Base-by-base conservation (phyloP, 2,888 invertebrate species). In the Sericinus montela region DNA sequence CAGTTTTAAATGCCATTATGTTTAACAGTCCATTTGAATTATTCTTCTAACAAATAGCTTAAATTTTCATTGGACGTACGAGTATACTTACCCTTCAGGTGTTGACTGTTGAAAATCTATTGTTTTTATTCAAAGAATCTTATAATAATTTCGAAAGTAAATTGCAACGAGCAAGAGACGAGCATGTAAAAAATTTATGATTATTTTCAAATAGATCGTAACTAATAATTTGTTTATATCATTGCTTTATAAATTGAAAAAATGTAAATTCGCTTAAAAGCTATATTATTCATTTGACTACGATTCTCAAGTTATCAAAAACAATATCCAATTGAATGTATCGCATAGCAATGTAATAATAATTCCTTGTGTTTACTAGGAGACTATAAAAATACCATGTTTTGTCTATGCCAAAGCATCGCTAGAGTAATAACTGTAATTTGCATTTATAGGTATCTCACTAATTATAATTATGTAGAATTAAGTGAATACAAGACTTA, bases 351-450 rank as follows among this genome's bases (percentile, higher is more conserved):
- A 57, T 55, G 38, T 63, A 60, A 62, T 63, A 60, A 62, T 53
- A 57, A 55, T 56, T 58, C 52, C 39, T 59, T 58, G 51, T 48
- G 54, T 55, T 52, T 50, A 52, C 35, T 55, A 57, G 54, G 34
- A 41, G 40, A 37, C 37, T 41, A 67, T 62, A 62, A 62, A 74
- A 73, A 72, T 83, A 86, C 85, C 84, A 84, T 84, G 87, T 86
- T 89, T 86, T 87, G 85, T 80, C 81, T 80, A 88, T 87, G 89
- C 89, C 89, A 89, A 89, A 89, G 89, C 88, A 88, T 89, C 77
- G 87, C 86, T 89, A 89, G 89, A 79, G 66, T 82, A 75, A 85
- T 85, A n/a, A n/a, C n/a, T 69, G 80, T 86, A 84, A 79, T 80
- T 75, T 86, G 89, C 89, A 89, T 89, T 89, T 89, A 89, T 87